Evolutionary conservation across 2,113 vertebrate genomes (phyloP), one percentile per base, ranked within the genome.

Genomic region (Thryonomys swinderianus): DNA sequence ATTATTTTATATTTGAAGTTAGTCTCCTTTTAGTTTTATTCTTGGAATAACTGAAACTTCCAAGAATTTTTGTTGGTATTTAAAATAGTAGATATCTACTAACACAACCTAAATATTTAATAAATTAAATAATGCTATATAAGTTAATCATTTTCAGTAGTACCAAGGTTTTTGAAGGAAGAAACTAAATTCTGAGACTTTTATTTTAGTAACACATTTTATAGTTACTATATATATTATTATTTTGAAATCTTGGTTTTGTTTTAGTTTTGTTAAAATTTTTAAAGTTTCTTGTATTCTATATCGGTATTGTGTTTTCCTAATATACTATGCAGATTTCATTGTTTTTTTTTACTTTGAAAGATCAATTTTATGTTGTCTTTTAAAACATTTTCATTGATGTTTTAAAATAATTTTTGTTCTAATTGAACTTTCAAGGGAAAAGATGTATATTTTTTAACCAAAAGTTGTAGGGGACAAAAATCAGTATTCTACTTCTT

Each of bases 401-500:
- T 34, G 57, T 93, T 83, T 87, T 64, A 51, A 87, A 42, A 67
- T 45, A 30, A 59, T 66, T 97, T 97, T 59, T 3, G 89, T 96
- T 96, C 83, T 96, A 57, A 23, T 34, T 82, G 10, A 94, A 82
- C 9, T 94, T 91, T 94, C 37, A 40, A 14, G 32, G 80, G 76
- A 93, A 42, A 67, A 64, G 92, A 40, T 0, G 0, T 51, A 21
- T 12, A 45, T 96, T 25, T 34, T 51, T 95, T 48, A 95, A 57
- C 32, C 53, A 71, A 61, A 94, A 55, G 10, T 94, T 93, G 27
- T 85, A 66, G 48, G 37, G 90, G 82, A 27, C 27, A 88, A 88
- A 94, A 84, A 66, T 94, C 57, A 92, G 86, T 93, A 30, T 42
- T 97, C 25, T 62, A 71, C 5, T 90, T 89, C 88, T 51, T 93